Evolutionary conservation across 2,888 invertebrate species (phyloP), one percentile per base, ranked within the genome.

Genomic region (Pseudococcus longispinus): DNA sequence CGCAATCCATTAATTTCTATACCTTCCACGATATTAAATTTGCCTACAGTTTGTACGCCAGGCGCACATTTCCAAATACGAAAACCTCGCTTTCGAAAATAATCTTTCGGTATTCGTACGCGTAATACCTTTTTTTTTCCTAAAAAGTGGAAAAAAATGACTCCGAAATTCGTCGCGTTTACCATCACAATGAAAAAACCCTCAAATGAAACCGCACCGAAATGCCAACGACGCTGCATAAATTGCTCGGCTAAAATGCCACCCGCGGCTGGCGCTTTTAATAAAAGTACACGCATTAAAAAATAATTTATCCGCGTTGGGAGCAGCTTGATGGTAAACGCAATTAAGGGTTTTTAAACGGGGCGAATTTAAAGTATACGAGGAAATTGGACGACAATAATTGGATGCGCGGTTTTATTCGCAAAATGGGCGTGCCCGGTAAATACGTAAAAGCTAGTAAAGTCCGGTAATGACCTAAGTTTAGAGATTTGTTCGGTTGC

Each of bases 401-500:
- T 74, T 74, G 74, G 74, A 74, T 74, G 74, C 37, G 74, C 74
- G 37, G 74, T 74, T 74, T 51, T n/a, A 51, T 74, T 74, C 74
- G 74, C 32, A 8, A 18, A 18, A 15, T 85, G 85, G 85, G 85
- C 85, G 85, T 85, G 85, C 32, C 77, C 46, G 26, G 60, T 37
- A 77, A 70, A 77, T 77, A 85, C 74, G 85, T 46, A 85, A 85
- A 77, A 77, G 77, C 85, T 46, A 85, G 74, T 46, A 85, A 74
- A 51, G 77, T 85, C 74, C 77, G 85, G 74, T 85, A 85, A 85
- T 85, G 85, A 85, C 74, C 51, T 46, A 51, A 85, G 44, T 85
- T 85, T 42, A 18, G 51, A 85, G 74, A 85, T 85, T 74, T 74
- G 74, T 51, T 74, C 42, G 46, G 23, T 83, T 26, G 83, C 83